Evolutionary conservation across 2,888 invertebrate genomes (phyloP), one percentile per base, ranked within the genome.

Genomic region (Clepsis dumicolana): DNA sequence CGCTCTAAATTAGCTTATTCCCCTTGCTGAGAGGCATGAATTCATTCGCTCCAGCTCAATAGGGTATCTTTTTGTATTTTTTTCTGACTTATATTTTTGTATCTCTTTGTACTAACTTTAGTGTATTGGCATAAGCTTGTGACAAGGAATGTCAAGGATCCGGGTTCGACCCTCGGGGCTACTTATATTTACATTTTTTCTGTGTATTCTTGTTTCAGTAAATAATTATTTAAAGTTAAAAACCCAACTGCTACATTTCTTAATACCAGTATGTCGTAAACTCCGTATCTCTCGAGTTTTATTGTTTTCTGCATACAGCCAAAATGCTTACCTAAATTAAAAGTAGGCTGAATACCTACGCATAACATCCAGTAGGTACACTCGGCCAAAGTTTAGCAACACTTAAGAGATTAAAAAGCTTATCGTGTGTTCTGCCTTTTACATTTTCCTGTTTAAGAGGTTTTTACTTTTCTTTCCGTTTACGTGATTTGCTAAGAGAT

Each of bases 381-480:
- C 41, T 67, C 38, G n/a, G 52, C 57, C 35, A 63, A 64, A 69
- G 48, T 65, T 65, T 52, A 59, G 56, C 27, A 82, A 86, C 91
- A 90, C 91, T 91, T 88, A 88, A 87, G 80, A 89, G 89, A 91
- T 92, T 91, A 90, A 90, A 92, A 89, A 85, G 85, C 83, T 88
- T 90, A 88, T 88, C 89, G 85, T 86, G 82, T 84, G 85, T 85
- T 86, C 85, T 84, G 87, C 88, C 89, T 89, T 88, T 89, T 87
- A 90, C 90, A 88, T 89, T 87, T 86, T 83, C 82, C 85, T 86
- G 85, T 88, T 88, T 85, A 85, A 83, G 80, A 77, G 85, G 86
- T 48, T 88, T 88, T 90, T 85, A 88, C 87, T 89, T 88, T 86
- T 83, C 84, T 81, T 86, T 81, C 80, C 82, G 81, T 87, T 88